Percentiles rank a stretch among this genome's conserved stretches.
These are phyloP conservation scores for Burhinus bistriatus DNA, from an alignment of 2,113 vertebrate species.

Conservation along the genomic window DNA sequence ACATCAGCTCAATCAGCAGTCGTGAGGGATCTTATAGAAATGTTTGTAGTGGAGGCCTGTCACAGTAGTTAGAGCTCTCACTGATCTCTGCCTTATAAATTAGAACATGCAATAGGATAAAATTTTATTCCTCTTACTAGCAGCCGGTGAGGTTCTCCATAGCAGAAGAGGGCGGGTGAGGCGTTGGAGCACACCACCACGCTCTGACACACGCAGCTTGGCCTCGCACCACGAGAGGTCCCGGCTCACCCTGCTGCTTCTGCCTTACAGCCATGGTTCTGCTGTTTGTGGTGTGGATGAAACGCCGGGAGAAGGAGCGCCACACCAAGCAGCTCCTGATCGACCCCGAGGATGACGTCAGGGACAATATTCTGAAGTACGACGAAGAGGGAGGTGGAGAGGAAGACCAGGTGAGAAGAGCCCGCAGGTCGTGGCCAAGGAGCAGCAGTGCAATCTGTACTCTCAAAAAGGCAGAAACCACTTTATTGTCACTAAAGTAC, in stretches of 20 bases:
- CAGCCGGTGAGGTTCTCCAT: background rate
- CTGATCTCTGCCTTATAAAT: background rate
- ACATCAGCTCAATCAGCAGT: background rate
- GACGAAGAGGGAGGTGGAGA: slow-evolving; percentile 96
- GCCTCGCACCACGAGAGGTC: background rate
- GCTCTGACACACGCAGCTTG: background rate
- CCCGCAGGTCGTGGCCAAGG: background rate
- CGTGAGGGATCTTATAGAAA: background rate
- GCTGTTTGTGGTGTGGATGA: slow-evolving; percentile 93
- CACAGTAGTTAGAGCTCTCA: background rate
- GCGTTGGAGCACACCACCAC: rapidly evolving
- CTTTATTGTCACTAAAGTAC: background rate
- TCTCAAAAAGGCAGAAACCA: background rate
- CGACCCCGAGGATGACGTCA: slow-evolving; percentile 93
- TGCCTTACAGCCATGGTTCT: slow-evolving; percentile 85
- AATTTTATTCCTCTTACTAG: background rate
- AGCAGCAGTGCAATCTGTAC: background rate
- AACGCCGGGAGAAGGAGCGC: slow-evolving; percentile 88
- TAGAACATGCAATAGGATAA: background rate
- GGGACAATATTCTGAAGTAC: slow-evolving; percentile 96
- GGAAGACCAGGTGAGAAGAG: slow-evolving; percentile 89
- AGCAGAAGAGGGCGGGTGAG: background rate
- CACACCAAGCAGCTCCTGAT: slow-evolving; percentile 96
- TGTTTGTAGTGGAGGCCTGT: background rate
- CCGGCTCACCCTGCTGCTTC: background rate